Evolutionary conservation across 2,888 invertebrate genomes (phyloP).

Genomic region (Tyria jacobaeae): DNA sequence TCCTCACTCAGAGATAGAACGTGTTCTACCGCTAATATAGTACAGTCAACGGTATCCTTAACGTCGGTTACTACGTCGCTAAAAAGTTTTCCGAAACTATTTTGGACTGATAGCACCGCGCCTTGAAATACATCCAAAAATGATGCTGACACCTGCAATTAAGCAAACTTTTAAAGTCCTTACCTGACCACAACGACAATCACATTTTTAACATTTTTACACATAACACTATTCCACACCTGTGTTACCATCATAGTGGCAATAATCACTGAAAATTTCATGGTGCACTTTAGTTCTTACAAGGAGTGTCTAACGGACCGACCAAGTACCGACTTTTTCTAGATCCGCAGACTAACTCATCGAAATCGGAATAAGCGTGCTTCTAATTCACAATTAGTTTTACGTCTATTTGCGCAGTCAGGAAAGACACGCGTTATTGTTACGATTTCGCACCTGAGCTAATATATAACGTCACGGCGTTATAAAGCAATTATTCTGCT

Average conservation of each 20-base stretch:
- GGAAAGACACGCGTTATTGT: slow-evolving; percentile 56
- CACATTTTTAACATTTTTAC: slow-evolving; percentile 7
- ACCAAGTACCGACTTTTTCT: slow-evolving; percentile 35
- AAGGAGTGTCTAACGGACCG: slow-evolving; percentile 35
- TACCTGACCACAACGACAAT: slow-evolving; percentile 23
- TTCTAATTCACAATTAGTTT: slow-evolving; percentile 45
- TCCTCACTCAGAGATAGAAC: slow-evolving; percentile 52
- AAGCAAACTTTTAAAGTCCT: slow-evolving; percentile 29
- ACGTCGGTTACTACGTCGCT: slow-evolving; percentile 71
- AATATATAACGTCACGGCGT: slow-evolving; percentile 56
- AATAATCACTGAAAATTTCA: slow-evolving; percentile 54
- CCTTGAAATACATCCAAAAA: slow-evolving; percentile 65
- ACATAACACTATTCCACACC: slow-evolving; percentile 50
- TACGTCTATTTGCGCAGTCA: slow-evolving; percentile 56
- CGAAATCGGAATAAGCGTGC: slow-evolving; percentile 22
- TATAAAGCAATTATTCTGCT: slow-evolving; percentile 41
- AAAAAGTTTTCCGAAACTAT: slow-evolving; percentile 69
- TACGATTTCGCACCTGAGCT: slow-evolving; percentile 51
- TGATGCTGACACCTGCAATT: slow-evolving; percentile 70
- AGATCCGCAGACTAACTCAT: slow-evolving; percentile 43
- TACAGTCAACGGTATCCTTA: slow-evolving; percentile 72
- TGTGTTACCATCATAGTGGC: slow-evolving; percentile 52
- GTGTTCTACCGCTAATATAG: slow-evolving; percentile 71
- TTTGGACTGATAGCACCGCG: slow-evolving; percentile 64
- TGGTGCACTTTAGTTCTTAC: slow-evolving; percentile 44